phyloP scores from a whole-genome alignment of 2,797 vertebrate species.

The Echiichthys vipera region DNA sequence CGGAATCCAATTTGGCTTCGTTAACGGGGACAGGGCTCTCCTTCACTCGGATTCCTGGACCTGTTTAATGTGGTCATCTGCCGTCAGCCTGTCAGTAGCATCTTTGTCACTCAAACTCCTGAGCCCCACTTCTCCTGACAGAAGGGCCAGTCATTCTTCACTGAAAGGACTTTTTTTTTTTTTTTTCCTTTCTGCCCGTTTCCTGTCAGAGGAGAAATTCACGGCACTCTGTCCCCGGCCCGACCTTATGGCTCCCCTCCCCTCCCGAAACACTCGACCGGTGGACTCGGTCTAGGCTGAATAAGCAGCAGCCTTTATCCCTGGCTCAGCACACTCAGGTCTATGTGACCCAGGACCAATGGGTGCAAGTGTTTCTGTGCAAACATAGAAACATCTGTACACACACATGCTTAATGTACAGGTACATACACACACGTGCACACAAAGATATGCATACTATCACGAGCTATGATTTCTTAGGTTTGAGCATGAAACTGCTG shows the following conservation, averaged over 20 bases:
- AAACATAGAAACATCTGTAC: constrained; percentile 36
- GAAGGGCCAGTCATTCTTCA: constrained; percentile 79
- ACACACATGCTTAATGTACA: constrained; percentile 22
- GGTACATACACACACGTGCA: neutral
- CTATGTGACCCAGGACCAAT: constrained; percentile 26
- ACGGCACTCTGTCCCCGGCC: constrained; percentile 72
- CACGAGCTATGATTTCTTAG: neutral
- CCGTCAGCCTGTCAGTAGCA: constrained; percentile 74
- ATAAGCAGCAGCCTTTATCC: constrained; percentile 53
- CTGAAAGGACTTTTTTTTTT: constrained; percentile 71
- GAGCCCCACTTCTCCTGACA: constrained; percentile 73
- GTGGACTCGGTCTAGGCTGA: constrained; percentile 40
- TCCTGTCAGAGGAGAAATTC: constrained; percentile 80
- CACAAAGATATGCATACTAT: neutral
- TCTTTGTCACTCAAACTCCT: constrained; percentile 82
- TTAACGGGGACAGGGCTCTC: constrained; percentile 79
- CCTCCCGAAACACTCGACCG: constrained; percentile 25
- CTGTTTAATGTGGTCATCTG: constrained; percentile 81
- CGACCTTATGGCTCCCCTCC: constrained; percentile 69
- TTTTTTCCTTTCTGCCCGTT: constrained; percentile 41
- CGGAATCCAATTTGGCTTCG: constrained; percentile 82
- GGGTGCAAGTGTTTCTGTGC: constrained; percentile 18
- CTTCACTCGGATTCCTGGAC: constrained; percentile 73
- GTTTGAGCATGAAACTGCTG: neutral
- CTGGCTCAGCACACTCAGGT: constrained; percentile 21